phyloP scores from a whole-genome alignment of 2,113 vertebrate genomes.

The Epinephelus cyanopodus region DNA sequence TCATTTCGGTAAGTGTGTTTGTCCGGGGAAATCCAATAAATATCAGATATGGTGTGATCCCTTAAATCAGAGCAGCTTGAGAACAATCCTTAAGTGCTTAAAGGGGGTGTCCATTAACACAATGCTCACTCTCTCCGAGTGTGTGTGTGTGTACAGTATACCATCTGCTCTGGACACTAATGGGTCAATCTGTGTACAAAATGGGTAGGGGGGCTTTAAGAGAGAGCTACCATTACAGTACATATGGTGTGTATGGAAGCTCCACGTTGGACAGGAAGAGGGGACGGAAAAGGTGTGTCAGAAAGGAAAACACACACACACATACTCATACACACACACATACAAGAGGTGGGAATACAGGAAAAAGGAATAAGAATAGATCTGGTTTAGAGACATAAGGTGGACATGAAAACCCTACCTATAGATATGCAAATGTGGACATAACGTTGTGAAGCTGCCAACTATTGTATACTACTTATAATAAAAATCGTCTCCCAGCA shows the following conservation, averaged over 20 bases:
- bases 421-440: background rate
- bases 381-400: background rate
- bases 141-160: conserved; percentile 31
- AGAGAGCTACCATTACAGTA: conserved; percentile 40
- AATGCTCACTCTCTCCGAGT: conserved; percentile 6
- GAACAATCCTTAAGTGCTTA: conserved; percentile 67
- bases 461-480: background rate
- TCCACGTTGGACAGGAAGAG: conserved; percentile 77
- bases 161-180: conserved; percentile 69
- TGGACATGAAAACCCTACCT: background rate
- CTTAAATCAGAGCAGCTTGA: conserved; percentile 40
- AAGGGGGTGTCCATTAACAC: conserved; percentile 55
- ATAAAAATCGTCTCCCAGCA: background rate
- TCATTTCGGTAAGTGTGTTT: conserved; percentile 41
- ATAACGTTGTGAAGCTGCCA: background rate
- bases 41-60: conserved; percentile 44
- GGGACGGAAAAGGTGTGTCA: conserved; percentile 63
- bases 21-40: conserved; percentile 29
- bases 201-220: conserved; percentile 53
- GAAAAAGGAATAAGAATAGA: background rate
- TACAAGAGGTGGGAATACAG: background rate
- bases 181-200: conserved; percentile 54
- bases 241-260: conserved; percentile 36
- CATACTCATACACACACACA: conserved; percentile 2
- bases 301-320: conserved; percentile 26